Evolutionary conservation across 2,888 invertebrate genomes (phyloP).

Genomic region (Drosophila phalerata): DNA sequence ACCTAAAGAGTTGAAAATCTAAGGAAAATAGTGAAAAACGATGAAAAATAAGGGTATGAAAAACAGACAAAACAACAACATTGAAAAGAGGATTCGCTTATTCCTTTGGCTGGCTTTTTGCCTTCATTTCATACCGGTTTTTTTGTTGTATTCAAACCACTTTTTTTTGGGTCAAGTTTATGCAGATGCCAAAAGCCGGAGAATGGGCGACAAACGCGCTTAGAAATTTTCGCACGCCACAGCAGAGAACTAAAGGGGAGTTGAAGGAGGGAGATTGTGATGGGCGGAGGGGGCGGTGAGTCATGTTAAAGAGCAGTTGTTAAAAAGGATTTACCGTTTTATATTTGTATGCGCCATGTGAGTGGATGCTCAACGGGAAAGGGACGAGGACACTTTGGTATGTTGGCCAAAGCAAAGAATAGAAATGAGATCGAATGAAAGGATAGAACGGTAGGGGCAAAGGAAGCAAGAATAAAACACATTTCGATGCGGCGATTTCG

Average conservation of each 20-base stretch:
- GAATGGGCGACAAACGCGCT: conserved; percentile 69
- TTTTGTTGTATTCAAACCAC: conserved; percentile 18
- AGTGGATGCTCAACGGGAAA: conserved; percentile 21
- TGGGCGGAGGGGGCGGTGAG: conserved; percentile 34
- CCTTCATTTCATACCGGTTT: conserved; percentile 35
- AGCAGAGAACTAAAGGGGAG: not conserved
- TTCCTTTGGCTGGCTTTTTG: conserved; percentile 49
- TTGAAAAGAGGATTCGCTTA: conserved; percentile 61
- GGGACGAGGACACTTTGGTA: conserved; percentile 61
- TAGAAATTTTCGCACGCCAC: conserved; percentile 69
- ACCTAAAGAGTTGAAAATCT: conserved; percentile 67
- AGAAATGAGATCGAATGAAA: not conserved
- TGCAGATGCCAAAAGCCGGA: conserved; percentile 66
- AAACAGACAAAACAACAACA: conserved; percentile 41
- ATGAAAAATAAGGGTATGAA: conserved; percentile 2
- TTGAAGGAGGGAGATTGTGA: not conserved
- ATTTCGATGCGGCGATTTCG: conserved; percentile 73
- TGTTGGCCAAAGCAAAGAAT: conserved; percentile 55
- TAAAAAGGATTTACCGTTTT: conserved; percentile 80
- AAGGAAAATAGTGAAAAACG: conserved; percentile 58
- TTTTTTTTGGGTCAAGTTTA: conserved; percentile 78
- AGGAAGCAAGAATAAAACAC: conserved; percentile 26
- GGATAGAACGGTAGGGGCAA: not conserved
- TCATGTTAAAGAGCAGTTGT: conserved; percentile 82
- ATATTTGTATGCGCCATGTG: conserved; percentile 61